phyloP scores from a whole-genome alignment of 1,140 invertebrate species.

The Branchinecta lindahli region DNA sequence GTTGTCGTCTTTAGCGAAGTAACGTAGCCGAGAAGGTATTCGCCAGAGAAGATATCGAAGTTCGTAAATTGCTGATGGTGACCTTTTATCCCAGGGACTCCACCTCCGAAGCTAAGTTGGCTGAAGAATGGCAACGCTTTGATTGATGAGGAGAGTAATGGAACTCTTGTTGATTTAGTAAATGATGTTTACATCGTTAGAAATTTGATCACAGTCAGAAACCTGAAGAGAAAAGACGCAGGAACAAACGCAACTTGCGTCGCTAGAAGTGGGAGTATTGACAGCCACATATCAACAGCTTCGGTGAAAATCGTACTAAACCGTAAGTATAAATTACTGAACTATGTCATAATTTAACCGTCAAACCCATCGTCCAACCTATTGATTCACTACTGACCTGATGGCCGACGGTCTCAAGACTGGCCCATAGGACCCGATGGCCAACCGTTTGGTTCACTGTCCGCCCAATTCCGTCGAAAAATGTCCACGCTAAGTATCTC shows the following conservation, averaged over 20 bases:
- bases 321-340: background rate
- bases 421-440: too few species aligned
- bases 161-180: background rate
- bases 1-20: too few species aligned
- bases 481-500: too few species aligned
- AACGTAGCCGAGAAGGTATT: too few species aligned
- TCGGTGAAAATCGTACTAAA: background rate
- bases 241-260: background rate
- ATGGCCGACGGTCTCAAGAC: too few species aligned
- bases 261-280: background rate
- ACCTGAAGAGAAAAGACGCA: background rate
- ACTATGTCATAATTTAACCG: too few species aligned
- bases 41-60: too few species aligned
- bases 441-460: too few species aligned
- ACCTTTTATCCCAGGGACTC: background rate
- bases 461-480: too few species aligned
- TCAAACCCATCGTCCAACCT: too few species aligned
- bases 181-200: conserved; percentile 4
- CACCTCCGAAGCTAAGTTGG: conserved; percentile 2
- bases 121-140: background rate
- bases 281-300: background rate
- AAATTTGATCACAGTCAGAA: background rate
- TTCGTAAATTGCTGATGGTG: too few species aligned
- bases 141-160: conserved; percentile 6
- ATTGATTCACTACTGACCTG: too few species aligned